A percentile compares a stretch with the other conserved stretches of the same genome.
Evolutionary conservation across 2,797 vertebrate genomes (phyloP).

Genomic region (Valencia hispanica): DNA sequence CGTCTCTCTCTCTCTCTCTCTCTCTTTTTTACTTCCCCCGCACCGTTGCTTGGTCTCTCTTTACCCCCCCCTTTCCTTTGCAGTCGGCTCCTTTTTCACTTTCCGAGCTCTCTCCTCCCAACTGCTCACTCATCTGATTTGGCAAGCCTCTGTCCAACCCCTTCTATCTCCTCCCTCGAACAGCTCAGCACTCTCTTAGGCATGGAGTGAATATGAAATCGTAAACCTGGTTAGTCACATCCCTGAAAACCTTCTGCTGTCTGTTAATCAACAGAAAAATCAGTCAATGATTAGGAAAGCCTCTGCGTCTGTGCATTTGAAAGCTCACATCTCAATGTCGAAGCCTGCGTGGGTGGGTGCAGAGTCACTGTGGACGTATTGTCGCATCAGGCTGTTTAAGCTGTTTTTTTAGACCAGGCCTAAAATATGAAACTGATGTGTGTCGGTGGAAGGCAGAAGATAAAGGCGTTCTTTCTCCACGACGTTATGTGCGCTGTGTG

Average conservation of each 20-base stretch:
- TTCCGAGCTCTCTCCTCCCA: conserved; percentile 49
- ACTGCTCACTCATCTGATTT: conserved; percentile 71
- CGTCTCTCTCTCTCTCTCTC: conserved; percentile 59
- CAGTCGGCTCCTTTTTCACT: conserved; percentile 37
- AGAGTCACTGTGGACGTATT: conserved; percentile 52
- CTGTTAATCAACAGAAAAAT: conserved; percentile 25
- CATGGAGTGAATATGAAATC: conserved; percentile 35
- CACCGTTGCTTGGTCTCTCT: conserved; percentile 33
- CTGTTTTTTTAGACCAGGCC: conserved; percentile 50
- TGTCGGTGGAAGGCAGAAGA: conserved; percentile 62
- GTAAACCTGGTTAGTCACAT: conserved; percentile 45
- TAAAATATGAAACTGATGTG: conserved; percentile 68
- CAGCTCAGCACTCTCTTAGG: conserved; percentile 60
- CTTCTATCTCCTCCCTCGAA: conserved; percentile 52
- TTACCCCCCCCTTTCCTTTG: conserved; percentile 22
- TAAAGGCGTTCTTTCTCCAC: conserved; percentile 75
- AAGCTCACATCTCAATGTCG: conserved; percentile 31
- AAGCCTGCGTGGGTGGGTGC: conserved; percentile 40
- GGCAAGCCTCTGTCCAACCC: conserved; percentile 75
- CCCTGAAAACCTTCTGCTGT: conserved; percentile 13
- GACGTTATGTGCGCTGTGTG: conserved; percentile 72
- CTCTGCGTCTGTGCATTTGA: conserved; percentile 5
- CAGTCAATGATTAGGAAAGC: conserved; percentile 33
- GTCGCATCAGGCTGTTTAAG: conserved; percentile 61
- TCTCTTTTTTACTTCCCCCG: conserved; percentile 47